These are phyloP conservation scores for Nicator chloris DNA, from an alignment of 2,113 vertebrate species.

Conservation along the genomic window DNA sequence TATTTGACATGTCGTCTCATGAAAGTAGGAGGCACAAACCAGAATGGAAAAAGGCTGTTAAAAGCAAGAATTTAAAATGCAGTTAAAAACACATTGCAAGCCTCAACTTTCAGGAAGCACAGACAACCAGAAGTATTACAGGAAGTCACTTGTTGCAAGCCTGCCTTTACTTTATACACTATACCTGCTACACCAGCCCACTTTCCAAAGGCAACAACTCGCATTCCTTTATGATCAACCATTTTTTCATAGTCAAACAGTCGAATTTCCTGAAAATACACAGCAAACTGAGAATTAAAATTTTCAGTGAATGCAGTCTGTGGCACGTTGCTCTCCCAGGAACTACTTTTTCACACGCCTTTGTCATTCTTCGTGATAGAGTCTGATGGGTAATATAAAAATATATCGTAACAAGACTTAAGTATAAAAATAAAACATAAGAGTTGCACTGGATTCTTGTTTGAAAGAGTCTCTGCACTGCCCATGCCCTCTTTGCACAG, in stretches of 20 bases:
- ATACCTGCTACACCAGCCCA: slow-evolving; percentile 98
- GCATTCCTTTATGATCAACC: slow-evolving; percentile 89
- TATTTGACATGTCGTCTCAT: not conserved
- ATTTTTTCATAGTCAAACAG: slow-evolving; percentile 99
- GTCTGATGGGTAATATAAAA: not conserved
- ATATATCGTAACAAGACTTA: not conserved
- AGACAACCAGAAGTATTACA: not conserved
- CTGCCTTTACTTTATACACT: slow-evolving; percentile 40
- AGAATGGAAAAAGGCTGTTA: slow-evolving; percentile 3
- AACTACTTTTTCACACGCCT: not conserved
- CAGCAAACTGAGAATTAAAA: slow-evolving; percentile 34
- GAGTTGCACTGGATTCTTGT: not conserved
- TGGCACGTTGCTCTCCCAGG: not conserved
- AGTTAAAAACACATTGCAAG: not conserved
- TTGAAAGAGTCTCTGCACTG: not conserved
- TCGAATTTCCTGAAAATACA: slow-evolving; percentile 85
- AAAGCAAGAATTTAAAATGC: slow-evolving; percentile 29
- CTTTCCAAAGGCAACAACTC: slow-evolving; percentile 95
- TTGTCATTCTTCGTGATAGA: not conserved
- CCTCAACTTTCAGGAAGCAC: not conserved
- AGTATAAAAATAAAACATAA: not conserved
- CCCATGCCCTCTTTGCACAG: not conserved
- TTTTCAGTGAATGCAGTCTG: not conserved
- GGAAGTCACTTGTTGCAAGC: slow-evolving; percentile 6
- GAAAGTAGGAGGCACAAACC: not conserved